phyloP scores from a whole-genome alignment of 1,140 invertebrate species.

The Stegodyphus dumicola region DNA sequence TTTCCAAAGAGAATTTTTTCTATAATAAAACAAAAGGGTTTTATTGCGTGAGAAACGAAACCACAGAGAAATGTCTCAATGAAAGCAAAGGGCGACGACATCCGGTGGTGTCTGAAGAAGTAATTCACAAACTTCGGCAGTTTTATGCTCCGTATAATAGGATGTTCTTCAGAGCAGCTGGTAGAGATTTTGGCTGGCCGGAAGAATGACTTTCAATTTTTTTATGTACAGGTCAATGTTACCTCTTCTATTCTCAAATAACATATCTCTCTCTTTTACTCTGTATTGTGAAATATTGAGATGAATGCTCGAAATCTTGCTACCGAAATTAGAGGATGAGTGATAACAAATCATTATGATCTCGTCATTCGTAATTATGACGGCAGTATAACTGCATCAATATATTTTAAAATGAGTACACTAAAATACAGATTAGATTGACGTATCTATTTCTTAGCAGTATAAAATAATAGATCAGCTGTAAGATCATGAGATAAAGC shows the following conservation, averaged over 20 bases:
- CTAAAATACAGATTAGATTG: too few relatives aligned
- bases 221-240: conserved; percentile 49
- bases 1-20: conserved; percentile 70
- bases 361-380: too few relatives aligned
- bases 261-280: conserved; percentile 40
- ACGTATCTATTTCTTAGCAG: too few relatives aligned
- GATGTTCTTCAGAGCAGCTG: conserved; percentile 66
- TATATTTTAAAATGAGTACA: too few relatives aligned
- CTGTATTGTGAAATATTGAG: conserved; percentile 22
- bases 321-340: not conserved
- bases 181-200: conserved; percentile 66
- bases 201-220: conserved; percentile 60
- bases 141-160: conserved; percentile 68
- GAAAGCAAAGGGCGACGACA: conserved; percentile 69
- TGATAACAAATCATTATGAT: too few relatives aligned
- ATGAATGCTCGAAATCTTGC: conserved; percentile 33
- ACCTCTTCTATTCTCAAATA: conserved; percentile 41
- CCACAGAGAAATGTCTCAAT: conserved; percentile 67
- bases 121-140: conserved; percentile 66
- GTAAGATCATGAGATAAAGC: too few relatives aligned
- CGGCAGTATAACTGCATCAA: too few relatives aligned
- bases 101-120: conserved; percentile 66
- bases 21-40: conserved; percentile 73
- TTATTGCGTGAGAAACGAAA: conserved; percentile 69
- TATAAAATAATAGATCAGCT: too few relatives aligned